These are phyloP conservation scores for Drosophila buzzatii DNA, from an alignment of 2,888 invertebrate species.

Conservation along the genomic window DNA sequence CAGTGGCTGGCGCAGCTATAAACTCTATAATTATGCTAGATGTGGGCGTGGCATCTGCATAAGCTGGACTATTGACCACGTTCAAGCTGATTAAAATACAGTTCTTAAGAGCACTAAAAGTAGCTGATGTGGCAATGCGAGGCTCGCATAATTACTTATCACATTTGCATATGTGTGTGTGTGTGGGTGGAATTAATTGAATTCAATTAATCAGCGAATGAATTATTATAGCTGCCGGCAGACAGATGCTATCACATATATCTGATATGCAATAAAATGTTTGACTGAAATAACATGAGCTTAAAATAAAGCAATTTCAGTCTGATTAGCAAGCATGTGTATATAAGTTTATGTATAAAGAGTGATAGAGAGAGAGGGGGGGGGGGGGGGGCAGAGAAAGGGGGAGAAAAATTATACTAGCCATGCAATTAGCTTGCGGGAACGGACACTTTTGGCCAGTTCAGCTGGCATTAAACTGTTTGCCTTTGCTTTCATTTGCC, in stretches of 20 bases:
- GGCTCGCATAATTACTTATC: slow-evolving; percentile 19
- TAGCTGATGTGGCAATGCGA: slow-evolving; percentile 4
- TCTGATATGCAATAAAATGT: not conserved
- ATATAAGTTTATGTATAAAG: not conserved
- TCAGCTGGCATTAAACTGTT: slow-evolving; percentile 3
- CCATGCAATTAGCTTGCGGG: slow-evolving; percentile 17
- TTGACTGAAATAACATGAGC: not conserved
- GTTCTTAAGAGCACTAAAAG: slow-evolving; percentile 9
- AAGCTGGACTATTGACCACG: slow-evolving; percentile 27
- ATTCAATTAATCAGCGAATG: slow-evolving; percentile 39
- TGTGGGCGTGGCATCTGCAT: slow-evolving; percentile 11
- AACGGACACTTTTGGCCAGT: slow-evolving; percentile 14
- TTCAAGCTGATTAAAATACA: slow-evolving; percentile 28
- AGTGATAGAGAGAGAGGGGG: too few species aligned
- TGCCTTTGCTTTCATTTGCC: slow-evolving; percentile 31
- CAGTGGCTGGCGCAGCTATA: not conserved
- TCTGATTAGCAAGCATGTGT: not conserved
- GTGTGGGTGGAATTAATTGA: slow-evolving; percentile 43
- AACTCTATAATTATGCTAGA: not conserved
- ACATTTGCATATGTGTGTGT: slow-evolving; percentile 35
- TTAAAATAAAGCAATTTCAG: not conserved
- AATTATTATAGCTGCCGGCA: slow-evolving; percentile 18
- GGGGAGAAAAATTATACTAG: not conserved
- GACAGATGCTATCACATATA: not conserved
- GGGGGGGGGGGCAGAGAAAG: not conserved